A percentile compares a stretch with the other conserved stretches of the same genome.
Evolutionary conservation across 2,113 vertebrate genomes (phyloP).

Genomic region (Solea senegalensis): DNA sequence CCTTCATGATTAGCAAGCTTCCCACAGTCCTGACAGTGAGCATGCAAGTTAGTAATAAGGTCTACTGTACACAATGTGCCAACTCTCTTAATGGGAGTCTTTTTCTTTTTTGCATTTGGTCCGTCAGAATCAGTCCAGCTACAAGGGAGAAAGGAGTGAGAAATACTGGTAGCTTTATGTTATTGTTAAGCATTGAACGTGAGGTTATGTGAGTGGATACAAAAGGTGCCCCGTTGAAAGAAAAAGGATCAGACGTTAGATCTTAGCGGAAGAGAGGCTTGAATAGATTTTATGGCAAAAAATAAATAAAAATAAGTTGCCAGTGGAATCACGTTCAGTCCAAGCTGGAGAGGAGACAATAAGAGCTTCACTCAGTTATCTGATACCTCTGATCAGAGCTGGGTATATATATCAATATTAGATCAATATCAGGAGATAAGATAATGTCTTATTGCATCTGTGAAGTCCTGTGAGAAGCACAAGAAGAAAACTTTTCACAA

Average conservation of each 20-base stretch:
- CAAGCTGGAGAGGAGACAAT: slow-evolving; percentile 57
- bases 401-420: no score
- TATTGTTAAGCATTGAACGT: slow-evolving; percentile 33
- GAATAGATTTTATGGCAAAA: slow-evolving; percentile 41
- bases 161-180: slow-evolving; percentile 43
- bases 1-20: slow-evolving; percentile 42
- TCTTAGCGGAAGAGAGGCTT: slow-evolving; percentile 43
- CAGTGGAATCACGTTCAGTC: slow-evolving; percentile 46
- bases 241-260: slow-evolving; percentile 40
- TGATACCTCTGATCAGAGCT: not conserved
- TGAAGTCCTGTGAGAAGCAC: no score
- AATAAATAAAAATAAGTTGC: slow-evolving; percentile 2
- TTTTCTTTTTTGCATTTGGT: slow-evolving; percentile 6
- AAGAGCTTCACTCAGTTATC: slow-evolving; percentile 19
- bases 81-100: slow-evolving; percentile 11
- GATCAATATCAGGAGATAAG: no score
- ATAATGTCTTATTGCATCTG: no score
- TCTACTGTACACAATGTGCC: slow-evolving; percentile 24
- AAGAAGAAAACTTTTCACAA: no score
- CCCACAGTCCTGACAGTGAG: slow-evolving; percentile 54
- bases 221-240: slow-evolving; percentile 35
- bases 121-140: slow-evolving; percentile 52
- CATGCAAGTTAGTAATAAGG: slow-evolving; percentile 66
- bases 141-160: slow-evolving; percentile 44
- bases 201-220: slow-evolving; percentile 49